Conservation (phyloP, 2,113 vertebrate genomes). For the Silurus glanis region DNA sequence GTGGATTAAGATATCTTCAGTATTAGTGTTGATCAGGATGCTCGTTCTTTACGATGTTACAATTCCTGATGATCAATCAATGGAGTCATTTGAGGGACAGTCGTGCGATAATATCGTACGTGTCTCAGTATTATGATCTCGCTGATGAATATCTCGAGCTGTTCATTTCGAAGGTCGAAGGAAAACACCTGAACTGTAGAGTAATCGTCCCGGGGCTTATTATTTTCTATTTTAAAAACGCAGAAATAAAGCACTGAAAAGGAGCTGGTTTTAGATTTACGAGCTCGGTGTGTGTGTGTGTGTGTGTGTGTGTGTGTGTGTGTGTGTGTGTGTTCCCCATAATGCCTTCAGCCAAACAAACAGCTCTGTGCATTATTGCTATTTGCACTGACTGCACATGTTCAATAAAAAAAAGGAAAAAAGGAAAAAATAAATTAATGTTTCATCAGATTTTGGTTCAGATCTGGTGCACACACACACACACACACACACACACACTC, state of each 20-base stretch:
- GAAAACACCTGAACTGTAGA: neutral
- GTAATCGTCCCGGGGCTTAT: no score
- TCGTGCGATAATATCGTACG: neutral
- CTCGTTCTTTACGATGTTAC: neutral
- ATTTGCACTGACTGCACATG: slow-evolving; percentile 54
- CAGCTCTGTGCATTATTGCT: slow-evolving; percentile 52
- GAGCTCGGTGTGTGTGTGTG: neutral
- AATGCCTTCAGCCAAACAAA: slow-evolving; percentile 34
- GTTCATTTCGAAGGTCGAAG: neutral
- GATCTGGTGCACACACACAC: slow-evolving; percentile 55
- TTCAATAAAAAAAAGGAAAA: slow-evolving; percentile 37
- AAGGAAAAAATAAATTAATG: slow-evolving; percentile 41
- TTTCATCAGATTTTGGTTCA: slow-evolving; percentile 52
- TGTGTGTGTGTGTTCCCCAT: slow-evolving; percentile 1
- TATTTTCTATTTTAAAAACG: neutral
- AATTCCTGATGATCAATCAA: neutral
- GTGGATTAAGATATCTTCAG: no score
- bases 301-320: neutral
- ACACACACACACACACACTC: slow-evolving; percentile 47
- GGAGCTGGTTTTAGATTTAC: neutral
- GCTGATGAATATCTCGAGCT: neutral
- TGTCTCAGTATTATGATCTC: neutral
- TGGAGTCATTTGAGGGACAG: neutral
- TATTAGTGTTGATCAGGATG: no score
- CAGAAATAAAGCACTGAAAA: neutral